Evolutionary conservation across 2,113 vertebrate genomes (phyloP).

Genomic region (Pomatostomus ruficeps): DNA sequence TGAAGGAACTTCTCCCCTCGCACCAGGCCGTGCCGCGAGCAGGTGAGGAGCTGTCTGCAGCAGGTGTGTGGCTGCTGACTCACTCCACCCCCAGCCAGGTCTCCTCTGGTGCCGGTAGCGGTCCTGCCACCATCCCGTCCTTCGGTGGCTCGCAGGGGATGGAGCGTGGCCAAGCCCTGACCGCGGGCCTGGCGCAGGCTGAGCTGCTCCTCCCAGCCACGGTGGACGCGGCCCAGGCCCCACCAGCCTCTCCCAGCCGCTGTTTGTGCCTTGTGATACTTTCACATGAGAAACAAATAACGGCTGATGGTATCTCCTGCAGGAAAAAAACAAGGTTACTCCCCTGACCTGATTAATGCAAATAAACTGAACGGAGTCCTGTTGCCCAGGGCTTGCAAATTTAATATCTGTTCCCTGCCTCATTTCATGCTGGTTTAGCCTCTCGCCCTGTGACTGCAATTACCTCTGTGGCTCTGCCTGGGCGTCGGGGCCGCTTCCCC

Average conservation of each 20-base stretch:
- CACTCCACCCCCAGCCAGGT: neutral
- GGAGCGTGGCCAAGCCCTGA: neutral
- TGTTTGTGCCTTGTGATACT: slow-evolving; percentile 23
- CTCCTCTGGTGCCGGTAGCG: neutral
- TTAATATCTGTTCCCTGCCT: slow-evolving; percentile 62
- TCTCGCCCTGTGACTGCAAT: slow-evolving; percentile 52
- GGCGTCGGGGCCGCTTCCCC: neutral
- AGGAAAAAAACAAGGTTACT: slow-evolving; percentile 43
- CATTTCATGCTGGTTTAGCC: slow-evolving; percentile 59
- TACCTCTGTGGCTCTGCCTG: slow-evolving; percentile 13
- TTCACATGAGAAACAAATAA: slow-evolving; percentile 63
- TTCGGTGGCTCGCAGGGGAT: neutral
- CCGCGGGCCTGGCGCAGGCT: neutral
- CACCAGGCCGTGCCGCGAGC: fast-evolving
- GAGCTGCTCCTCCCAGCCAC: neutral
- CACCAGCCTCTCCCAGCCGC: neutral
- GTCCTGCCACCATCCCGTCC: neutral
- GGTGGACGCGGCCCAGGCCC: neutral
- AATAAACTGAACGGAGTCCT: slow-evolving; percentile 49
- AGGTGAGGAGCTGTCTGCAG: neutral
- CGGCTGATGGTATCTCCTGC: slow-evolving; percentile 26
- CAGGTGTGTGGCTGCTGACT: neutral
- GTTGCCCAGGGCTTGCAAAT: slow-evolving; percentile 55
- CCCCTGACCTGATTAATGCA: slow-evolving; percentile 65
- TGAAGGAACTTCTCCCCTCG: neutral